Evolutionary conservation across 2,888 invertebrate species (phyloP), one percentile per base, ranked within the genome.

Genomic region (Ferrisia virgata): DNA sequence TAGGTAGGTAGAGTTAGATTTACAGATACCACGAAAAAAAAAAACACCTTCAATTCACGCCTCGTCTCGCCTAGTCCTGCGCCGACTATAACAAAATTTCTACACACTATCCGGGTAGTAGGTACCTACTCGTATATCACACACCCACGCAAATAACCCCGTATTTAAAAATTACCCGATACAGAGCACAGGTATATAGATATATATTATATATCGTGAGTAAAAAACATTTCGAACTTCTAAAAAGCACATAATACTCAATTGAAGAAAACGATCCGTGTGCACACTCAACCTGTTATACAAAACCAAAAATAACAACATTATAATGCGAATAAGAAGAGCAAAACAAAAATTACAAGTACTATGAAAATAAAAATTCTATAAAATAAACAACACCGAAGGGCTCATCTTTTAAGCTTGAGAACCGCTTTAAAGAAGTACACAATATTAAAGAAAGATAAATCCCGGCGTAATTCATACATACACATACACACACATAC

Each of bases 371-470:
- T 25, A 58, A 58, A 58, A 58, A 28, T 33, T 4, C 28, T 72
- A 72, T 0, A 72, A 36, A 76, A 76, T 2, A 28, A 76, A 11
- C 18, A 76, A 76, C 33, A 69, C 36, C 33, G 13, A 76, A 1
- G 53, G 6, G 53, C 22, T 47, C 11, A 47, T 47, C 47, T 47
- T 13, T 53, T 22, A 53, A 76, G 72, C 72, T 76, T 76, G 72
- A 76, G 72, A 76, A 76, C 72, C 72, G 72, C 72, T 76, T 64
- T 28, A 5, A 76, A 76, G n/a, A n/a, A n/a, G n/a, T n/a, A 53
- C 40, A 47, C 15, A 72, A 72, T 11, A 18, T 36, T 13, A 36
- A 76, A 76, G 15, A 64, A 15, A 31, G 28, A 1, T 28, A 58
- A 11, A 15, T 15, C 64, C 2, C 58, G 47, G 13, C 47, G n/a